A percentile compares a stretch with the other conserved stretches of the same genome.
phyloP scores from a whole-genome alignment of 2,888 invertebrate species.

The Limenitis arthemis region DNA sequence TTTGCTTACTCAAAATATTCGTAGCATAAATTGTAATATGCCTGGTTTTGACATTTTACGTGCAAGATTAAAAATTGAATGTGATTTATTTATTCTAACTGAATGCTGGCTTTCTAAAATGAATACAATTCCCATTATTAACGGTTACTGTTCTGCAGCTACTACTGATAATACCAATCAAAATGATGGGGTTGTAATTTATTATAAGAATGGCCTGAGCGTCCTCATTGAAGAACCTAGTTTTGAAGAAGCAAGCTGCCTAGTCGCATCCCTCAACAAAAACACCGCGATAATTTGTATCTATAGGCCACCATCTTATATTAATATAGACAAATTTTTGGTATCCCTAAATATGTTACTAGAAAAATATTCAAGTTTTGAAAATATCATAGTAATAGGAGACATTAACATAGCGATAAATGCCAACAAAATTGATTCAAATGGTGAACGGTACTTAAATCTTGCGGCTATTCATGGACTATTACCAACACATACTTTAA shows the following conservation, averaged over 20 bases:
- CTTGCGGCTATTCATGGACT: slow-evolving; percentile 21
- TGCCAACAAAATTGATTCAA: background rate
- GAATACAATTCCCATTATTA: slow-evolving; percentile 16
- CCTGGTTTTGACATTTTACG: slow-evolving; percentile 17
- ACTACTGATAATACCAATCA: slow-evolving; percentile 18
- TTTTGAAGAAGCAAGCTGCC: slow-evolving; percentile 22
- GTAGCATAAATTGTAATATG: slow-evolving; percentile 25
- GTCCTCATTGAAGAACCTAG: slow-evolving; percentile 14
- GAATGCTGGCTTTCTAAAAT: slow-evolving; percentile 25
- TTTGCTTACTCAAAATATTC: slow-evolving; percentile 22
- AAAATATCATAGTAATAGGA: slow-evolving; percentile 23
- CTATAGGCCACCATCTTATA: slow-evolving; percentile 16
- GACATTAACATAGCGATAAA: slow-evolving; percentile 23
- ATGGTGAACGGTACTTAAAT: slow-evolving; percentile 20
- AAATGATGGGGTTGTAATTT: slow-evolving; percentile 27
- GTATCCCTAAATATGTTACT: slow-evolving; percentile 5
- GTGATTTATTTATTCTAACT: slow-evolving; percentile 25
- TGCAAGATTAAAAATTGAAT: slow-evolving; percentile 11
- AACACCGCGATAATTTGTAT: slow-evolving; percentile 13
- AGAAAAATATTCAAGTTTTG: background rate
- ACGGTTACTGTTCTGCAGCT: slow-evolving; percentile 12
- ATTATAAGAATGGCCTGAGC: slow-evolving; percentile 11
- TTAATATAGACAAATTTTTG: slow-evolving; percentile 9
- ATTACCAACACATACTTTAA: slow-evolving; percentile 17
- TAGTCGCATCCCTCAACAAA: slow-evolving; percentile 9